phyloP scores from a whole-genome alignment of 2,888 invertebrate species.

The Anagyrus pseudococci region DNA sequence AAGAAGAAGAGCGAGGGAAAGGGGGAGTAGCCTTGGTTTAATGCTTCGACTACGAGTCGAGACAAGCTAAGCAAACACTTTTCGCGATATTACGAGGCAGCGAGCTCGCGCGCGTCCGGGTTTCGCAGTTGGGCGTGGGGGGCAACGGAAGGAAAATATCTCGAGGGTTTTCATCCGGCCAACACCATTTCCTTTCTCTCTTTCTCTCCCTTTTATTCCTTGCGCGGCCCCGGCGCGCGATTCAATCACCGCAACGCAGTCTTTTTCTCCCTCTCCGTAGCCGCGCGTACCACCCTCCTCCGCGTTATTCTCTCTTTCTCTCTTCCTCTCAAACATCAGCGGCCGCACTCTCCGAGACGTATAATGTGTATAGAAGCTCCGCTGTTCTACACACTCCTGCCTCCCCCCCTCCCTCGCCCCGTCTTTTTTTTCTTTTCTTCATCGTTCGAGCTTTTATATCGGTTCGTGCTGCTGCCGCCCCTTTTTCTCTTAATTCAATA shows the following conservation, averaged over 20 bases:
- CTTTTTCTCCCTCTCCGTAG: constrained; percentile 5
- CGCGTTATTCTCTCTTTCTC: too few relatives aligned
- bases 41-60: constrained; percentile 38
- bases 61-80: constrained; percentile 61
- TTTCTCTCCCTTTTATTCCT: constrained; percentile 18
- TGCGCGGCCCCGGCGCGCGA: constrained; percentile 2
- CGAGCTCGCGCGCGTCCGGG: too few relatives aligned
- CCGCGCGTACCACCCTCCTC: too few relatives aligned
- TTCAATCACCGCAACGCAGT: constrained; percentile 20
- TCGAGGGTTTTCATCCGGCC: constrained; percentile 36
- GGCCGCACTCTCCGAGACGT: too few relatives aligned
- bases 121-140: too few relatives aligned
- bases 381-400: too few relatives aligned
- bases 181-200: neutral
- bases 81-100: constrained; percentile 56
- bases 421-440: too few relatives aligned
- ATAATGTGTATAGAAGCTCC: too few relatives aligned
- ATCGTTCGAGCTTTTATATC: too few relatives aligned
- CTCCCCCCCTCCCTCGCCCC: too few relatives aligned
- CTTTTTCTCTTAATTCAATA: constrained; percentile 3
- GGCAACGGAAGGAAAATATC: constrained; percentile 34
- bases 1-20: constrained; percentile 13
- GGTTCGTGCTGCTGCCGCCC: too few relatives aligned
- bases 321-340: too few relatives aligned
- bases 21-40: constrained; percentile 27